Conservation (phyloP, 1,140 invertebrate genomes). For the Littorina saxatilis region DNA sequence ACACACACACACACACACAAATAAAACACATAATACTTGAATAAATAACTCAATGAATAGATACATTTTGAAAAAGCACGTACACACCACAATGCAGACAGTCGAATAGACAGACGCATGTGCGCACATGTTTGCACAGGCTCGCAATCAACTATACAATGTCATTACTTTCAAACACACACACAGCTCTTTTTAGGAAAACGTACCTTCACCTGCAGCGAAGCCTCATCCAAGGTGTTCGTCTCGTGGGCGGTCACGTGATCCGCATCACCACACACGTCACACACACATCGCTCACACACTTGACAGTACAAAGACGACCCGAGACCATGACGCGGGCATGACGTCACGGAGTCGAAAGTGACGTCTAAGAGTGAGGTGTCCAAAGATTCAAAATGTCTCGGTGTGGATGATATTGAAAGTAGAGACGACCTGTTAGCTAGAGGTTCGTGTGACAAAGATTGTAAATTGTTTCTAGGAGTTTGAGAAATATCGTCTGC, state of each 20-base stretch:
- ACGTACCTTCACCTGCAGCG: not conserved
- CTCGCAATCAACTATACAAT: not conserved
- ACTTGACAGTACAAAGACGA: slow-evolving; percentile 1
- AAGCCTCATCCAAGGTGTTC: slow-evolving; percentile 1
- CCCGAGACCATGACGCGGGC: slow-evolving; percentile 9
- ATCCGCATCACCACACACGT: slow-evolving; percentile 6
- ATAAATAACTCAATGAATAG: too few relatives aligned
- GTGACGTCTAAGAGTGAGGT: slow-evolving; percentile 10
- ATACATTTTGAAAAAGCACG: too few relatives aligned
- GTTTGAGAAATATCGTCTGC: too few relatives aligned
- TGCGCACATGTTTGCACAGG: not conserved
- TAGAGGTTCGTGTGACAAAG: too few relatives aligned
- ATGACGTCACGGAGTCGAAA: slow-evolving; percentile 15
- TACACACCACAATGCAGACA: not conserved
- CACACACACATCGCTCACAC: slow-evolving; percentile 22
- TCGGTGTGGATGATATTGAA: too few relatives aligned
- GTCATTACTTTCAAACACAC: not conserved
- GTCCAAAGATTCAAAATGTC: not conserved
- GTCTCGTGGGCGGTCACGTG: slow-evolving; percentile 9
- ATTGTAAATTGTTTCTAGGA: too few relatives aligned
- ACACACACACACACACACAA: too few relatives aligned
- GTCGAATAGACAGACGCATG: not conserved
- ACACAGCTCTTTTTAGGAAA: not conserved
- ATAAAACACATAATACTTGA: too few relatives aligned
- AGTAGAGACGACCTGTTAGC: too few relatives aligned